Evolutionary conservation across 2,113 vertebrate species (phyloP).

Genomic region (Platycercus adscitus): DNA sequence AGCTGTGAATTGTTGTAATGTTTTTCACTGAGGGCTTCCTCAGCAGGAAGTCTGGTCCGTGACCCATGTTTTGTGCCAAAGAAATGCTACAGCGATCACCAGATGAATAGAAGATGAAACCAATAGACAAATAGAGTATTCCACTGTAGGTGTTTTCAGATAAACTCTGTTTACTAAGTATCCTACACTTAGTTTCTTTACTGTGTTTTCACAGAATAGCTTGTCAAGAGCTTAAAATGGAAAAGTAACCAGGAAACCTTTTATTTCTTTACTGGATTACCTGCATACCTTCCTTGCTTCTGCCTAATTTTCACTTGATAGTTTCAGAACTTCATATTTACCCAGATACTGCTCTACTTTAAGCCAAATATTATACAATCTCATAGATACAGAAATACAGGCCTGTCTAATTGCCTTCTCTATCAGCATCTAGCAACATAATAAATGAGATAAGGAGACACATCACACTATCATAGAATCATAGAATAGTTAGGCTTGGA

Average conservation of each 20-base stretch:
- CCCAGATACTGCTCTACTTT: not conserved
- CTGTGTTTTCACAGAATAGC: not conserved
- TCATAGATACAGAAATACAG: not conserved
- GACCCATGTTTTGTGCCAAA: not conserved
- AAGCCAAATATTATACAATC: not conserved
- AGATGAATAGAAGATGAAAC: not conserved
- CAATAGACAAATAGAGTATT: not conserved
- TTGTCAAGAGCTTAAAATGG: not conserved
- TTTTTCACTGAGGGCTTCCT: not conserved
- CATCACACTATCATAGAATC: not conserved
- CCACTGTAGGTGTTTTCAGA: not conserved
- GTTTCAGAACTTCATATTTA: not conserved
- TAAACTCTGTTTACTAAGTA: not conserved
- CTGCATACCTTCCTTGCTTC: not conserved
- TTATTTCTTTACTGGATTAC: not conserved
- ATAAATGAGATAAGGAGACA: not conserved
- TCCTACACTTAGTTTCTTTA: not conserved
- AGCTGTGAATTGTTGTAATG: not conserved
- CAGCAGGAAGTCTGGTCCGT: not conserved
- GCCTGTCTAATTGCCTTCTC: not conserved
- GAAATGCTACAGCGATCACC: not conserved
- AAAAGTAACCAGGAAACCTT: not conserved
- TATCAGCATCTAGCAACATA: not conserved
- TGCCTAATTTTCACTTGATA: not conserved
- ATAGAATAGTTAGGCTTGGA: no score